Evolutionary conservation across 1,140 invertebrate species (phyloP).

Genomic region (Bombus turneri): DNA sequence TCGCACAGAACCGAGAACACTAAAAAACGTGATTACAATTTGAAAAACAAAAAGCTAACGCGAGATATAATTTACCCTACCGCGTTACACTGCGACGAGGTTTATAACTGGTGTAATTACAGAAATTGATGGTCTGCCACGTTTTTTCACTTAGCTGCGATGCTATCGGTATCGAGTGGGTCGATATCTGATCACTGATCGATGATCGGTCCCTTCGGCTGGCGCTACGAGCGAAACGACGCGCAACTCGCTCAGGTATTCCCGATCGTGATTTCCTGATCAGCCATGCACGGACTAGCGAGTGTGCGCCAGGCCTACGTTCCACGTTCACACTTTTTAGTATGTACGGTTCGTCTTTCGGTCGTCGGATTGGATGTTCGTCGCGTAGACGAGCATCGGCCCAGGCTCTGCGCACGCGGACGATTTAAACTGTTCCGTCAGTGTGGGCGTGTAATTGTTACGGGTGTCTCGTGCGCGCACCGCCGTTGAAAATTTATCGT

Average conservation of each 20-base stretch:
- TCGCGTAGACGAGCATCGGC: conserved; percentile 31
- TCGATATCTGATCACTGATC: conserved; percentile 5
- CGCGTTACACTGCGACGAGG: background rate
- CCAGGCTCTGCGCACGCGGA: conserved; percentile 22
- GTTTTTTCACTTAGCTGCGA: conserved; percentile 9
- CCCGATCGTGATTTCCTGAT: conserved; percentile 74
- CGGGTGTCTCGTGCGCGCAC: conserved; percentile 34
- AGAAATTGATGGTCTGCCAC: background rate
- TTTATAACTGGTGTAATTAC: background rate
- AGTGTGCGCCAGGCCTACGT: conserved; percentile 46
- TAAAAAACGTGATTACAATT: background rate
- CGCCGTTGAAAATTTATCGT: conserved; percentile 45
- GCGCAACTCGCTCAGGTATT: conserved; percentile 46
- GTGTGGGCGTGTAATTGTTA: conserved; percentile 38
- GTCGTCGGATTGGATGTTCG: conserved; percentile 48
- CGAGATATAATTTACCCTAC: background rate
- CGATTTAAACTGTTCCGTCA: conserved; percentile 46
- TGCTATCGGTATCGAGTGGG: background rate
- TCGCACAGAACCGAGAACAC: background rate
- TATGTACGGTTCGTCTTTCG: conserved; percentile 64
- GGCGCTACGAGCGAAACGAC: conserved; percentile 41
- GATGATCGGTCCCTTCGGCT: background rate
- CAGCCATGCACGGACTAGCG: conserved; percentile 21
- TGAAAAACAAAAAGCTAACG: background rate
- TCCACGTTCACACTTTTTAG: conserved; percentile 58